Conservation (phyloP, 2,888 invertebrate species). For the Polyommatus iphigenia region DNA sequence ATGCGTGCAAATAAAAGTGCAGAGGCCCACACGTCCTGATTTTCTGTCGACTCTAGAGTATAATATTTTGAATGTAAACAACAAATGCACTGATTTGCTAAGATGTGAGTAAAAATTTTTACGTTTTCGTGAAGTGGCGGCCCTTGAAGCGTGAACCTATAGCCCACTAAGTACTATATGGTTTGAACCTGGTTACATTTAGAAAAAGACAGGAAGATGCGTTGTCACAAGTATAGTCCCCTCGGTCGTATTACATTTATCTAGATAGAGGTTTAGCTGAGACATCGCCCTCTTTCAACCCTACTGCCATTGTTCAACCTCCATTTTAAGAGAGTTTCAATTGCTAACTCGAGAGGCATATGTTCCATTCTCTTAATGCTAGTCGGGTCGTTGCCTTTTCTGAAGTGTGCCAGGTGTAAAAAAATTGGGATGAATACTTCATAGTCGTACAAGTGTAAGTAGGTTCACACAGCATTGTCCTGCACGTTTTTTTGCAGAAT, state of each 20-base stretch:
- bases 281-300: slow-evolving; percentile 11
- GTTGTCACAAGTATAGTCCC: not conserved
- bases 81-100: too few relatives aligned
- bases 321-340: slow-evolving; percentile 16
- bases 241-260: not conserved
- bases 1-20: too few relatives aligned
- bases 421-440: not conserved
- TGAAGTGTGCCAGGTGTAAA: not conserved
- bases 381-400: not conserved
- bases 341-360: slow-evolving; percentile 2
- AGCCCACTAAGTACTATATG: not conserved
- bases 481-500: too few relatives aligned
- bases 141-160: too few relatives aligned
- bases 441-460: not conserved
- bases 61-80: too few relatives aligned
- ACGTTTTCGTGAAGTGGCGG: too few relatives aligned
- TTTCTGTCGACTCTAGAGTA: too few relatives aligned
- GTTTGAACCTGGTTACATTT: not conserved
- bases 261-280: slow-evolving; percentile 24
- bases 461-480: too few relatives aligned
- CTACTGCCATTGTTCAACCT: slow-evolving; percentile 2
- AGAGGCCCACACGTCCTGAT: too few relatives aligned
- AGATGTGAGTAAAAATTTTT: too few relatives aligned
- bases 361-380: slow-evolving; percentile 14
- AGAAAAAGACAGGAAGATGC: not conserved